phyloP scores from a whole-genome alignment of 2,888 invertebrate genomes.

The Sipha maydis region DNA sequence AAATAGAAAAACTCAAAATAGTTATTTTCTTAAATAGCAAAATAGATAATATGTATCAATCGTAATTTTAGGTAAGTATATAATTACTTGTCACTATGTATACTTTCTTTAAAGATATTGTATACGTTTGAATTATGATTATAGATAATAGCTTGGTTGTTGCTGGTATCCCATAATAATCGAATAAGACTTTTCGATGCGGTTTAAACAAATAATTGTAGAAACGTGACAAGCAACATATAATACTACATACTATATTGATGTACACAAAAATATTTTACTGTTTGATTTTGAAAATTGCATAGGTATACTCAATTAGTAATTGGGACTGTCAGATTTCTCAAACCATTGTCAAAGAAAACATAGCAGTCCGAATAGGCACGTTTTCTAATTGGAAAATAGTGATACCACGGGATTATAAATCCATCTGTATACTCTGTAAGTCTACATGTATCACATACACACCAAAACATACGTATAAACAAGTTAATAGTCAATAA shows the following conservation, averaged over 20 bases:
- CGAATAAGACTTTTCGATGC: constrained; percentile 18
- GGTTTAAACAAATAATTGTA: constrained; percentile 51
- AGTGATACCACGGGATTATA: constrained; percentile 21
- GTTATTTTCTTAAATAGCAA: background rate
- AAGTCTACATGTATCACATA: too few relatives aligned
- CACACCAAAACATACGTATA: background rate
- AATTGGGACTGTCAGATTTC: constrained; percentile 44
- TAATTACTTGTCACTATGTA: background rate
- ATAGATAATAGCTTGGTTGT: constrained; percentile 24
- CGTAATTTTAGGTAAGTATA: background rate
- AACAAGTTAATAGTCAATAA: constrained; percentile 19
- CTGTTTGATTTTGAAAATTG: constrained; percentile 39
- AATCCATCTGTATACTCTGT: background rate
- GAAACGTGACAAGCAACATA: constrained; percentile 46
- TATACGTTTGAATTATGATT: background rate
- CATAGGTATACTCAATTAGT: constrained; percentile 38
- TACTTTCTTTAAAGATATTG: background rate
- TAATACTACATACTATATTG: background rate
- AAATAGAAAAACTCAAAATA: background rate
- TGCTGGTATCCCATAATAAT: background rate
- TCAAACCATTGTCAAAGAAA: constrained; percentile 42
- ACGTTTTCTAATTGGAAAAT: constrained; percentile 33
- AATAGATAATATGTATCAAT: background rate
- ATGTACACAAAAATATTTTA: constrained; percentile 19
- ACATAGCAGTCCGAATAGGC: background rate